Evolutionary conservation across 2,888 invertebrate genomes (phyloP).

Genomic region (Nycteola revayana): DNA sequence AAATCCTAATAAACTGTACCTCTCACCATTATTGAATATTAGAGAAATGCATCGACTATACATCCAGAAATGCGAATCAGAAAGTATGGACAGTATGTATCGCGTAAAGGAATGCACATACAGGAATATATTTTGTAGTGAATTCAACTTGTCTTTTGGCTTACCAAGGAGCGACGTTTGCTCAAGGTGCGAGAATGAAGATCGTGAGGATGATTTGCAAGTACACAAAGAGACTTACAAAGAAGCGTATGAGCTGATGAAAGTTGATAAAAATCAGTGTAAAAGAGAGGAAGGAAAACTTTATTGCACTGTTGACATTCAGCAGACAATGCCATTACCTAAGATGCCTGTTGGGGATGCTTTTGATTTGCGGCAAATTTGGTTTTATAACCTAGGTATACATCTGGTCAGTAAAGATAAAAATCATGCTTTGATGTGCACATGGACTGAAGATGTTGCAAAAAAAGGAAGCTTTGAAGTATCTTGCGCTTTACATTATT

Average conservation of each 20-base stretch:
- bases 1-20: no score
- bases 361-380: no score
- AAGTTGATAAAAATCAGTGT: background rate
- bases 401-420: no score
- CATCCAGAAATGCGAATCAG: conserved; percentile 1
- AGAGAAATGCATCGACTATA: conserved; percentile 1
- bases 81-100: conserved; percentile 1
- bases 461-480: no score
- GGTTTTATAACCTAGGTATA: no score
- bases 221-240: background rate
- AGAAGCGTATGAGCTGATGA: no score
- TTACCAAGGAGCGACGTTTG: conserved; percentile 1
- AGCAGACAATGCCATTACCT: conserved; percentile 2
- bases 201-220: background rate
- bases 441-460: no score
- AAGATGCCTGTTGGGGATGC: no score
- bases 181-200: conserved; percentile 1
- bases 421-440: no score
- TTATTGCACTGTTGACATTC: background rate
- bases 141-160: conserved; percentile 1
- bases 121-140: conserved; percentile 1
- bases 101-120: conserved; percentile 1
- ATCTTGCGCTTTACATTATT: no score
- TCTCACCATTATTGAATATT: conserved; percentile 1
- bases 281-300: background rate